Evolutionary conservation across 2,797 vertebrate species (phyloP), one percentile per base, ranked within the genome.

Genomic region (Melanotaenia nigrans): DNA sequence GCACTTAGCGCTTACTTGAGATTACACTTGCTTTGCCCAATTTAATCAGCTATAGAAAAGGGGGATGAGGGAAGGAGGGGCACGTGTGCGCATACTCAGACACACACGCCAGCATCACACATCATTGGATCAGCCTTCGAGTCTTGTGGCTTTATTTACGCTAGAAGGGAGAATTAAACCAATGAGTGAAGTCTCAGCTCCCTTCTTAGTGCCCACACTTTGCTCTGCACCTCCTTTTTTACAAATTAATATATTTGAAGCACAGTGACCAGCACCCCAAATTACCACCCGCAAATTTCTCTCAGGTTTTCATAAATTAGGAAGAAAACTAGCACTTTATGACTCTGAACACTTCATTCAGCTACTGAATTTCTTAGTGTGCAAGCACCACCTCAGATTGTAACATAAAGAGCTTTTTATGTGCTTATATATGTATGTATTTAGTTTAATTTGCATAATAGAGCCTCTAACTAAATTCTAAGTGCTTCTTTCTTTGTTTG

Each of bases 21-120:
- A 87, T 89, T 67, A 30, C 64, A 25, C 74, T 71, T n/a, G 42
- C 77, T 83, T 86, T 78, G 79, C 81, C 78, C 73, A 85, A 84
- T 92, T 87, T 87, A 91, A 92, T 92, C 86, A 87, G 85, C 84
- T 55, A 24, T 72, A 86, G 83, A 88, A 87, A 70, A 71, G 24
- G 67, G 40, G 55, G 69, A 68, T 56, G 59, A 40, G 13, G 47
- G 42, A 73, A 63, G 14, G 45, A 75, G 42, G 67, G 8, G 42
- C 67, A 66, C 71, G 36, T 6, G 36, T 33, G 68, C 3, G 18
- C 54, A 33, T 45, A 35, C 56, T 53, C 59, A 47, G 71, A 36
- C 30, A 64, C 45, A 20, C 69, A 83, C 72, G 66, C 45, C 6
- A 18, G 38, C 59, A 54, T 74, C 78, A 71, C 84, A 79, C 84